Evolutionary conservation across 2,888 invertebrate genomes (phyloP).

Genomic region (Omphaloscelis lunosa): DNA sequence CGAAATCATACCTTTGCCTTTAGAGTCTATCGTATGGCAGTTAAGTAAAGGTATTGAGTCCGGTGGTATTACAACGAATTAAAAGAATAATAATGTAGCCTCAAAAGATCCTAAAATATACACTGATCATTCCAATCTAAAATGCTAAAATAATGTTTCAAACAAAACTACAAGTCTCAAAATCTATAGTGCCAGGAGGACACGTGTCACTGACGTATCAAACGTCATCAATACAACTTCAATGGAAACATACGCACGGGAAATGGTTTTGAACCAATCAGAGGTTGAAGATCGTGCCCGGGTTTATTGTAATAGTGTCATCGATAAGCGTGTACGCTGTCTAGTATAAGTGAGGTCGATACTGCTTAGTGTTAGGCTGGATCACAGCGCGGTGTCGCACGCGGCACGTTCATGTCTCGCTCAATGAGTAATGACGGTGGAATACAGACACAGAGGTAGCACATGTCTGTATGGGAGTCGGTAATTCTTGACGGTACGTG

Average conservation of each 20-base stretch:
- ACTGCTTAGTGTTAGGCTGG: conserved; percentile 40
- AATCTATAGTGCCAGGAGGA: conserved; percentile 58
- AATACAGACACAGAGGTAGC: conserved; percentile 89
- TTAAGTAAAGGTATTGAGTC: conserved; percentile 63
- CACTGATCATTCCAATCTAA: conserved; percentile 69
- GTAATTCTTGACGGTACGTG: conserved; percentile 94
- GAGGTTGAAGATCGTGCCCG: background rate
- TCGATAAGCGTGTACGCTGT: conserved; percentile 47
- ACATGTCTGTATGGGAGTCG: conserved; percentile 91
- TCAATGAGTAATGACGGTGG: conserved; percentile 87
- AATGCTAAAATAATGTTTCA: conserved; percentile 66
- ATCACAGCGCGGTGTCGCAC: conserved; percentile 23
- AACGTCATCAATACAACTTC: conserved; percentile 57
- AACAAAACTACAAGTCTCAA: conserved; percentile 66
- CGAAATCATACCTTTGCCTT: conserved; percentile 60
- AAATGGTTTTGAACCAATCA: conserved; percentile 53
- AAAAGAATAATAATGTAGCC: conserved; percentile 72
- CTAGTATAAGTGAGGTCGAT: conserved; percentile 50
- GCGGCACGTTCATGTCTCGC: background rate
- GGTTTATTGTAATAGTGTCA: conserved; percentile 24
- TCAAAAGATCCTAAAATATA: conserved; percentile 72
- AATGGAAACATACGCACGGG: conserved; percentile 22
- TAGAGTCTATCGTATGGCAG: conserved; percentile 68
- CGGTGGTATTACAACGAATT: conserved; percentile 67
- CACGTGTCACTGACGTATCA: conserved; percentile 60